phyloP scores from a whole-genome alignment of 2,113 vertebrate genomes.

The Hypanus sabinus region DNA sequence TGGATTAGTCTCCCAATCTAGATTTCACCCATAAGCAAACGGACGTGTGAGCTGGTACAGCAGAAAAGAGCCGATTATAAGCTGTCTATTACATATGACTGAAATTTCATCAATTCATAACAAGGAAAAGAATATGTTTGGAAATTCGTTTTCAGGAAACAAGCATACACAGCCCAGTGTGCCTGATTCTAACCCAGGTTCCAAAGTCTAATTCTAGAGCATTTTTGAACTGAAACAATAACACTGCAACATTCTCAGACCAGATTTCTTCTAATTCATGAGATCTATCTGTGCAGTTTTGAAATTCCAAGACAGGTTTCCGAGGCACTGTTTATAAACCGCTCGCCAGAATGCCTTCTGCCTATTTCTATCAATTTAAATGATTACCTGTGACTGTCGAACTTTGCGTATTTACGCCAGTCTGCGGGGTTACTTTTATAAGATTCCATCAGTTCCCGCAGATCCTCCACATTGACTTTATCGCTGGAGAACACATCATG shows the following conservation, averaged over 20 bases:
- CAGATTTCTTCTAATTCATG: too few species aligned
- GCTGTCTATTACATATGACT: neutral
- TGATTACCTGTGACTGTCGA: conserved; percentile 34
- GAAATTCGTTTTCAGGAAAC: too few species aligned
- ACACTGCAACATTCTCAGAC: neutral
- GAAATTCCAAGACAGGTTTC: neutral
- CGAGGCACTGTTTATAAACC: neutral
- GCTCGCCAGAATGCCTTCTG: neutral
- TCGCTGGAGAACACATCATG: conserved; percentile 14
- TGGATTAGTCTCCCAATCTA: neutral
- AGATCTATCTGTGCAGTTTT: neutral
- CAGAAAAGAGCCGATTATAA: neutral
- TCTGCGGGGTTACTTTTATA: conserved; percentile 31
- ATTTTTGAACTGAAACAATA: neutral
- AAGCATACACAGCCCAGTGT: neutral
- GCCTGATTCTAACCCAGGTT: neutral
- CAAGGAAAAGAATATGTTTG: too few species aligned
- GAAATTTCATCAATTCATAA: neutral
- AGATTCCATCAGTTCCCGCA: conserved; percentile 22
- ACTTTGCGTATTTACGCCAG: conserved; percentile 36
- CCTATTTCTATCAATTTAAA: too few species aligned
- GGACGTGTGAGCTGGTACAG: neutral
- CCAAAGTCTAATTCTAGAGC: neutral
- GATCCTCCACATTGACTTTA: conserved; percentile 38
- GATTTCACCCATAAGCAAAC: neutral